These are phyloP conservation scores for Dorcus parallelipipedus DNA, from an alignment of 2,888 invertebrate genomes.

Conservation along the genomic window DNA sequence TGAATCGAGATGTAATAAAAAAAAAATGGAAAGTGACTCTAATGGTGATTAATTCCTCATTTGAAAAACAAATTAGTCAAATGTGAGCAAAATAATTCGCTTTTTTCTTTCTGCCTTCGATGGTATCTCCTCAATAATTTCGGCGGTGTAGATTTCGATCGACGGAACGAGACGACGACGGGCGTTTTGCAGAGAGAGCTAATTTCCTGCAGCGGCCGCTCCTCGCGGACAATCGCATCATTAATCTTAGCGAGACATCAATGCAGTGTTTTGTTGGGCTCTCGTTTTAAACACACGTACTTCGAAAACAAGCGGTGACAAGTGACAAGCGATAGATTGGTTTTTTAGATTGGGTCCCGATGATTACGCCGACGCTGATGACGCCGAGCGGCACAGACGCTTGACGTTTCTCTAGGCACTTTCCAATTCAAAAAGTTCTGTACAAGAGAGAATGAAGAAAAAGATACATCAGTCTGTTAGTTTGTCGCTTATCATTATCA, in stretches of 20 bases:
- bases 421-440: no score
- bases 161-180: slow-evolving; percentile 22
- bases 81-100: not conserved
- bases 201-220: slow-evolving; percentile 37
- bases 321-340: slow-evolving; percentile 47
- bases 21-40: no score
- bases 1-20: no score
- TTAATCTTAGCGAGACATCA: slow-evolving; percentile 45
- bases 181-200: slow-evolving; percentile 32
- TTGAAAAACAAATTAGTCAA: no score
- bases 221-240: slow-evolving; percentile 43
- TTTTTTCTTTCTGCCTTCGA: not conserved
- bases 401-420: no score
- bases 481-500: no score
- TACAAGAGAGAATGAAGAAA: no score
- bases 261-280: slow-evolving; percentile 42
- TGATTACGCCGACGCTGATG: slow-evolving; percentile 27
- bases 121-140: slow-evolving; percentile 6
- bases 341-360: slow-evolving; percentile 41
- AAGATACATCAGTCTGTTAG: no score
- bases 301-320: slow-evolving; percentile 44
- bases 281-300: slow-evolving; percentile 39
- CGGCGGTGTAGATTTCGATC: slow-evolving; percentile 17
- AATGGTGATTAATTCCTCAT: no score
- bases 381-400: no score